Conservation (phyloP, 1,140 invertebrate species). For the Drosophila ambigua region DNA sequence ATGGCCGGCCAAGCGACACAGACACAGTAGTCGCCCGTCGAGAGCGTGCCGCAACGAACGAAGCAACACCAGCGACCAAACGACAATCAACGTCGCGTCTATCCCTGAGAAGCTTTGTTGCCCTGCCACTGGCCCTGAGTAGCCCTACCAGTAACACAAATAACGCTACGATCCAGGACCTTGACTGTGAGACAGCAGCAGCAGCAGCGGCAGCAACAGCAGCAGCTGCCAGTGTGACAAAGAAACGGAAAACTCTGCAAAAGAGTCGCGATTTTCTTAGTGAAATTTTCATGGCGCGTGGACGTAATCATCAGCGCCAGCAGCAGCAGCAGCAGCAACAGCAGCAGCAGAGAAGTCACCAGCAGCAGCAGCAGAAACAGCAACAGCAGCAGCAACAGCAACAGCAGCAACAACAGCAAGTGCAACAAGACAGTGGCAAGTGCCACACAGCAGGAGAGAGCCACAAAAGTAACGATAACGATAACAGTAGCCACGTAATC, state of each 20-base stretch:
- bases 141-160: no score
- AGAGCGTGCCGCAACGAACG: conserved; percentile 49
- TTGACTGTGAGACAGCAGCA: not conserved
- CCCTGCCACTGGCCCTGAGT: conserved; percentile 18
- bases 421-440: conserved; percentile 17
- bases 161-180: conserved; percentile 4
- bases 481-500: conserved; percentile 64
- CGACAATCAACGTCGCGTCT: conserved; percentile 54
- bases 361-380: conserved; percentile 25
- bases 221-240: conserved; percentile 21
- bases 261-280: conserved; percentile 76
- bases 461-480: conserved; percentile 47
- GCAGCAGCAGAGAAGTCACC: conserved; percentile 28
- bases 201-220: not conserved
- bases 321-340: conserved; percentile 47
- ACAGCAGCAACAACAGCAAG: conserved; percentile 15
- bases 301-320: conserved; percentile 80
- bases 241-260: conserved; percentile 66
- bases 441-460: conserved; percentile 27
- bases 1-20: conserved; percentile 26
- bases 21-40: conserved; percentile 32
- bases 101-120: conserved; percentile 47
- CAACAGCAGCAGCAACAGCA: conserved; percentile 39
- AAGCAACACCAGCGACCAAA: conserved; percentile 34
- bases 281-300: conserved; percentile 83